Evolutionary conservation across 2,797 vertebrate species (phyloP).

Genomic region (Spinibarbus caldwelli): DNA sequence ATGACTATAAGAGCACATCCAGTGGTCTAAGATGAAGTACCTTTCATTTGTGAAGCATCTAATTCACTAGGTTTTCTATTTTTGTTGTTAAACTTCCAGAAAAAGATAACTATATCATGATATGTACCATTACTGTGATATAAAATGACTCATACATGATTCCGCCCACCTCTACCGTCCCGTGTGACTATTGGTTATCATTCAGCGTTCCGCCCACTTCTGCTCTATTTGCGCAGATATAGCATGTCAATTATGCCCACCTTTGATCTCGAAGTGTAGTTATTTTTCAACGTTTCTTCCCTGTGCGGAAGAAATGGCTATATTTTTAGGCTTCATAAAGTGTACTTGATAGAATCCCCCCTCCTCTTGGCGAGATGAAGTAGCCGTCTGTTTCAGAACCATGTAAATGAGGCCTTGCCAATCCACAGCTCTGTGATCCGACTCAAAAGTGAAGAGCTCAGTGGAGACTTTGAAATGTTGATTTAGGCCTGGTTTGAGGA

Average conservation of each 20-base stretch:
- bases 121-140: background rate
- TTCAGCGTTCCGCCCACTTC: constrained; percentile 48
- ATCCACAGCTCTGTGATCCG: constrained; percentile 80
- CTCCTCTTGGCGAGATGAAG: constrained; percentile 67
- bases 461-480: constrained; percentile 87
- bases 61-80: background rate
- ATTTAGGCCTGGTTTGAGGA: constrained; percentile 73
- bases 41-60: background rate
- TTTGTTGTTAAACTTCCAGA: background rate
- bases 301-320: constrained; percentile 65
- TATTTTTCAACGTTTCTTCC: constrained; percentile 53
- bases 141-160: constrained; percentile 8
- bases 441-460: constrained; percentile 78
- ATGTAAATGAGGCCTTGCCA: constrained; percentile 84
- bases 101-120: background rate
- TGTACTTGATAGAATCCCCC: constrained; percentile 61
- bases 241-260: constrained; percentile 59
- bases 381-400: constrained; percentile 76
- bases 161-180: background rate
- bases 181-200: constrained; percentile 40
- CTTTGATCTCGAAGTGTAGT: constrained; percentile 55
- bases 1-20: background rate
- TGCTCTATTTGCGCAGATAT: constrained; percentile 59
- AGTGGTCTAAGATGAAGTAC: background rate
- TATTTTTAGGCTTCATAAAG: constrained; percentile 69